Percentiles rank a stretch among this genome's conserved stretches.
Conservation (phyloP, 2,888 invertebrate genomes). For the Mesorhabditis belari region DNA sequence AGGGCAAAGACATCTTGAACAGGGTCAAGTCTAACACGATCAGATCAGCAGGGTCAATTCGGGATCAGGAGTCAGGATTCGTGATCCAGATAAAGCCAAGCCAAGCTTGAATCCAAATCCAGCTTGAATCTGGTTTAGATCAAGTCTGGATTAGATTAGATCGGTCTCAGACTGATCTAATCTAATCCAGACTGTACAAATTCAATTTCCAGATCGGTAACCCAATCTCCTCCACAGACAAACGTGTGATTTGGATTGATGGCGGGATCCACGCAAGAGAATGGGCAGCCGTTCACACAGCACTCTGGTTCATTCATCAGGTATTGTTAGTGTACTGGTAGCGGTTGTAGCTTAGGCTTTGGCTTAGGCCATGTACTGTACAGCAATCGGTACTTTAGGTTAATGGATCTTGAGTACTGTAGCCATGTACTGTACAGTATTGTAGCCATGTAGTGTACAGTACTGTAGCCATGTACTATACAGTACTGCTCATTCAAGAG, state of each 20-base stretch:
- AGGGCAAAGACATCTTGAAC: too few relatives aligned
- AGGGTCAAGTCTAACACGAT: too few relatives aligned
- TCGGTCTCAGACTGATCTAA: not conserved
- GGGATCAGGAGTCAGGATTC: too few relatives aligned
- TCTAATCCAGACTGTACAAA: not conserved
- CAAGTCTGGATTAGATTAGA: too few relatives aligned
- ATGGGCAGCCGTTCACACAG: slow-evolving; percentile 51
- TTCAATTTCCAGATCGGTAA: slow-evolving; percentile 32
- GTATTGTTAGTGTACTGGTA: slow-evolving; percentile 11
- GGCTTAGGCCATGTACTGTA: not conserved
- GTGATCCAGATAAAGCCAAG: too few relatives aligned
- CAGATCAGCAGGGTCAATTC: too few relatives aligned
- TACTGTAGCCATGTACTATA: too few relatives aligned
- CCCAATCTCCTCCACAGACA: slow-evolving; percentile 29
- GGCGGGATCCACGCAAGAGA: slow-evolving; percentile 51
- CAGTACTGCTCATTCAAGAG: too few relatives aligned
- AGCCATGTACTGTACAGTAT: too few relatives aligned
- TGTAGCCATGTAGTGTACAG: too few relatives aligned
- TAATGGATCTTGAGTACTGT: not conserved
- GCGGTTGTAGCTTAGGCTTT: not conserved
- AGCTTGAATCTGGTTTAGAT: too few relatives aligned
- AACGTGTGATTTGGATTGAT: slow-evolving; percentile 49
- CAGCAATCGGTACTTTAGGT: not conserved
- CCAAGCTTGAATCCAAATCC: too few relatives aligned
- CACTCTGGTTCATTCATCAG: slow-evolving; percentile 50